These are phyloP conservation scores for Pogonomyrmex californicus DNA, from an alignment of 1,140 invertebrate genomes.

Conservation along the genomic window DNA sequence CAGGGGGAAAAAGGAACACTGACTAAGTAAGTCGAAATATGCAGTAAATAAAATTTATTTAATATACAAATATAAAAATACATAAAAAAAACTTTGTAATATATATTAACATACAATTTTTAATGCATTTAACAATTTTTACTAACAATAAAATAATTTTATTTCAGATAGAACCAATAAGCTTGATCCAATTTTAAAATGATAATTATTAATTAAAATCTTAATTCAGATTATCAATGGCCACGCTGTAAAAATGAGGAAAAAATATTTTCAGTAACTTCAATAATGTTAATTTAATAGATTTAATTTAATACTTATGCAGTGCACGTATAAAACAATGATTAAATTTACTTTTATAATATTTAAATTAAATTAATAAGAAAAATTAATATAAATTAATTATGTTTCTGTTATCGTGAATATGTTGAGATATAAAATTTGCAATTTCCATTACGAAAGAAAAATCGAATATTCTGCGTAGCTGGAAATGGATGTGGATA, in stretches of 20 bases:
- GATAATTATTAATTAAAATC: background rate
- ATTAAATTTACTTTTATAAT: background rate
- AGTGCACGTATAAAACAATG: background rate
- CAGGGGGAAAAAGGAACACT: background rate
- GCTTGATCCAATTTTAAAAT: background rate
- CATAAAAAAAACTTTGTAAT: background rate
- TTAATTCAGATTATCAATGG: background rate
- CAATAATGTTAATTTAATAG: background rate
- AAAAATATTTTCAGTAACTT: background rate
- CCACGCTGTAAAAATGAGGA: constrained; percentile 29
- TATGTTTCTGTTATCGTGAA: background rate
- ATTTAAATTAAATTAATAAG: background rate
- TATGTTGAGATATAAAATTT: background rate
- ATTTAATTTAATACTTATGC: background rate
- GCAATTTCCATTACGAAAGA: background rate
- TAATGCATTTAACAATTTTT: background rate
- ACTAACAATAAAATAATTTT: background rate
- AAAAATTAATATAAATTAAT: background rate
- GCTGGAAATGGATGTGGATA: constrained; percentile 7
- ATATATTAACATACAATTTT: background rate
- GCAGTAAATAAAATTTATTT: constrained; percentile 4
- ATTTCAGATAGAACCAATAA: background rate
- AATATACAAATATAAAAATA: background rate
- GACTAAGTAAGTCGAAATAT: constrained; percentile 32
- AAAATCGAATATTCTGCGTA: background rate